Conservation (phyloP, 2,888 invertebrate species). For the Oscheius myriophilus region DNA sequence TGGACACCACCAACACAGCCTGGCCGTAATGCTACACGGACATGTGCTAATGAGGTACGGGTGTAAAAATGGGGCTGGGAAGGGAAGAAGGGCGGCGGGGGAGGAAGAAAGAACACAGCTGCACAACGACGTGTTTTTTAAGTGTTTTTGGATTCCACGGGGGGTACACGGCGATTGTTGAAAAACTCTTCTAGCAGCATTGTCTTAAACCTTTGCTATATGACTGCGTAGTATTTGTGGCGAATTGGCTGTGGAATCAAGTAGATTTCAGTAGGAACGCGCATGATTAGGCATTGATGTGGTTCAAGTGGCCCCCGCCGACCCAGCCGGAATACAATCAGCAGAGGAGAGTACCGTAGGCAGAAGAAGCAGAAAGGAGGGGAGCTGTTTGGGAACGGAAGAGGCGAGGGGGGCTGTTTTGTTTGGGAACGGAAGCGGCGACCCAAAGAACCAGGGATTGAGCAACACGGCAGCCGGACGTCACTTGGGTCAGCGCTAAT, state of each 20-base stretch:
- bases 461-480: no score
- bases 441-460: no score
- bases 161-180: background rate
- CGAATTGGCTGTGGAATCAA: slow-evolving; percentile 7
- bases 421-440: background rate
- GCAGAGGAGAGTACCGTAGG: slow-evolving; percentile 23
- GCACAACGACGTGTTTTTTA: no score
- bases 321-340: slow-evolving; percentile 27
- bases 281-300: slow-evolving; percentile 29
- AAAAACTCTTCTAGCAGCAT: background rate
- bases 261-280: slow-evolving; percentile 28
- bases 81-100: no score
- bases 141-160: background rate
- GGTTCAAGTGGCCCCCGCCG: slow-evolving; percentile 25
- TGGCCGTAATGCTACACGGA: background rate
- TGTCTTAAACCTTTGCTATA: background rate
- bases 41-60: no score
- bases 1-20: slow-evolving; percentile 19
- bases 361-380: background rate
- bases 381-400: background rate
- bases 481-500: no score
- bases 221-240: slow-evolving; percentile 4
- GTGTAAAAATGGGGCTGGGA: no score
- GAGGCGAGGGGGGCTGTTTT: no score
- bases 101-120: no score